A percentile compares a stretch with the other conserved stretches of the same genome.
These are phyloP conservation scores for Zophobas morio DNA, from an alignment of 1,140 invertebrate genomes.

Conservation along the genomic window DNA sequence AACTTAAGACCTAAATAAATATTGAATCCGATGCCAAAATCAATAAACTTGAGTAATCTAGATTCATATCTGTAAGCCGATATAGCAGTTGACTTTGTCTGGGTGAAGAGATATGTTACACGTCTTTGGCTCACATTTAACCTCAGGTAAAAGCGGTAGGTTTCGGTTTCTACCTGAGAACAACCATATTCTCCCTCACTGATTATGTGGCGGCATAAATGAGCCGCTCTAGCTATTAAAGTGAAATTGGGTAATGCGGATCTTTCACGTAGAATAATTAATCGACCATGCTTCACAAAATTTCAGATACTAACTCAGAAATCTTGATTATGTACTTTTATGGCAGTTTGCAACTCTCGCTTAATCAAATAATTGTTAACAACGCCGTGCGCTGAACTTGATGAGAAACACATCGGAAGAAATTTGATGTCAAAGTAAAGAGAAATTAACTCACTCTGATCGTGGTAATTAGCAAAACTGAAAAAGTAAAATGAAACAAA, in stretches of 20 bases:
- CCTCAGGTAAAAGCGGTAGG: conserved; percentile 33
- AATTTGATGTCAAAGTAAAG: too few relatives aligned
- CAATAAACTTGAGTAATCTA: conserved; percentile 55
- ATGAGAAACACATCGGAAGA: not conserved
- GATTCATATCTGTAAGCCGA: conserved; percentile 54
- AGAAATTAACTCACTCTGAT: too few relatives aligned
- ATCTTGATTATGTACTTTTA: conserved; percentile 30
- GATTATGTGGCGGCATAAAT: conserved; percentile 43
- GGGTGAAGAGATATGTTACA: conserved; percentile 50
- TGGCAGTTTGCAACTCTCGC: not conserved
- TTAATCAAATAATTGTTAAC: conserved; percentile 40
- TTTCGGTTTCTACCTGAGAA: conserved; percentile 36
- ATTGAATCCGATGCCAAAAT: conserved; percentile 55
- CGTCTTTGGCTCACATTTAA: conserved; percentile 22
- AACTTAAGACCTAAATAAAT: conserved; percentile 53
- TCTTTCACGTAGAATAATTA: conserved; percentile 33
- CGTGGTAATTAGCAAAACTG: too few relatives aligned
- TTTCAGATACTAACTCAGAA: conserved; percentile 17
- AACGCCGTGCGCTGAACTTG: not conserved
- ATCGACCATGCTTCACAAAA: conserved; percentile 11
- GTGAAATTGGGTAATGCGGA: conserved; percentile 18
- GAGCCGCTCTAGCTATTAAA: conserved; percentile 33
- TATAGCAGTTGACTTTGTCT: conserved; percentile 52
- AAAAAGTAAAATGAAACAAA: too few relatives aligned
- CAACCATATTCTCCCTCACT: conserved; percentile 26